Evolutionary conservation across 2,888 invertebrate genomes (phyloP).

Genomic region (Fabriciana adippe): DNA sequence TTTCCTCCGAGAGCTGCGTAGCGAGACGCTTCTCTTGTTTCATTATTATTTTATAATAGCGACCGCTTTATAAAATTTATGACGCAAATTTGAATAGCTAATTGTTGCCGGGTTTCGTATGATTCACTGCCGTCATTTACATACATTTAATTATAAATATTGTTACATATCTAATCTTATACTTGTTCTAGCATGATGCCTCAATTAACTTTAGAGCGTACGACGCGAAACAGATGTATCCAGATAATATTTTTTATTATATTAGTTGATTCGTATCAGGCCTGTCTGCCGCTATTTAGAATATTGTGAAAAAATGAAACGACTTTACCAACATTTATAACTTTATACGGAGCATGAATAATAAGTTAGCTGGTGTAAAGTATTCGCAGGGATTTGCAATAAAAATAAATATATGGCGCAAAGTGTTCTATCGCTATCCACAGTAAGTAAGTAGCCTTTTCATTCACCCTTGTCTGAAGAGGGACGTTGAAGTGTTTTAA

Average conservation of each 20-base stretch:
- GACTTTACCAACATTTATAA: neutral
- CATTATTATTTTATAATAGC: slow-evolving; percentile 10
- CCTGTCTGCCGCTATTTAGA: slow-evolving; percentile 17
- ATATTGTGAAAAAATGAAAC: slow-evolving; percentile 15
- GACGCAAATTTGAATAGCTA: slow-evolving; percentile 33
- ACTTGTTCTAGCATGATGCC: slow-evolving; percentile 34
- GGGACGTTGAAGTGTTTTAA: slow-evolving; percentile 38
- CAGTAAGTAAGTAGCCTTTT: slow-evolving; percentile 31
- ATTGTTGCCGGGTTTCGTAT: slow-evolving; percentile 31
- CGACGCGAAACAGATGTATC: slow-evolving; percentile 34
- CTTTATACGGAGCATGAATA: neutral
- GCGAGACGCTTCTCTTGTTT: slow-evolving; percentile 8
- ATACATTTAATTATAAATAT: slow-evolving; percentile 39
- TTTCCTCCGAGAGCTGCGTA: neutral
- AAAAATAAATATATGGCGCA: slow-evolving; percentile 14
- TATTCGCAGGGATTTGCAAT: neutral
- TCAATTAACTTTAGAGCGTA: slow-evolving; percentile 34
- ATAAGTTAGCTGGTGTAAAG: neutral
- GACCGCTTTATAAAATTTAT: slow-evolving; percentile 25
- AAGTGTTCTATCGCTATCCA: slow-evolving; percentile 32
- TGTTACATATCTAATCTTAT: slow-evolving; percentile 35
- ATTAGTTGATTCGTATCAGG: slow-evolving; percentile 30
- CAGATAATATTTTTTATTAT: slow-evolving; percentile 34
- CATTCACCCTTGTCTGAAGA: slow-evolving; percentile 31
- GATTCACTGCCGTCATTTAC: slow-evolving; percentile 32